phyloP scores from a whole-genome alignment of 2,113 vertebrate species.

The Syrmaticus mikado region DNA sequence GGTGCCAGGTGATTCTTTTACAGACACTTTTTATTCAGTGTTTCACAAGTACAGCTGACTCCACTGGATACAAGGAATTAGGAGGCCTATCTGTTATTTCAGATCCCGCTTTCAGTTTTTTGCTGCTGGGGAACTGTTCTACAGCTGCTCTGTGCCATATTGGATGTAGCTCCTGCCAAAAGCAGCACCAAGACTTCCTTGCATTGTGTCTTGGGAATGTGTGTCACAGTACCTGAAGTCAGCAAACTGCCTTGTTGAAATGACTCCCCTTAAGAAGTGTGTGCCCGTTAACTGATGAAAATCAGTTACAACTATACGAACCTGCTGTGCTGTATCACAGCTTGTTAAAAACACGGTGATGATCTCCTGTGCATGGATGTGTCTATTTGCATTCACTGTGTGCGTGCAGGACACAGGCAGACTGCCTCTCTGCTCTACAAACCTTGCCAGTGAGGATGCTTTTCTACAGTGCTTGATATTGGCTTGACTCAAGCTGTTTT shows the following conservation, averaged over 20 bases:
- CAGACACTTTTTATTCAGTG: background rate
- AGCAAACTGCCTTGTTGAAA: background rate
- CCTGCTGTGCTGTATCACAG: background rate
- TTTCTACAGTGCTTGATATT: background rate
- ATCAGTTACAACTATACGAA: background rate
- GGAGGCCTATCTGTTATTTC: background rate
- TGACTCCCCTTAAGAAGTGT: background rate
- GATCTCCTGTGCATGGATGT: background rate
- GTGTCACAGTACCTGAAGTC: background rate
- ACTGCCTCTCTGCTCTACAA: background rate
- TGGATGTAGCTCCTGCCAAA: background rate
- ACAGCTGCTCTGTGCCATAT: fast-evolving
- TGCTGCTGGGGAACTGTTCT: background rate
- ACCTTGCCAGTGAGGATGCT: background rate
- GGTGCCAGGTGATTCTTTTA: background rate
- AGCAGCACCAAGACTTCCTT: background rate
- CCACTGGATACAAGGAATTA: fast-evolving
- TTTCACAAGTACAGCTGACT: background rate
- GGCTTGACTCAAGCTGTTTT: background rate
- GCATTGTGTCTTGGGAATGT: background rate
- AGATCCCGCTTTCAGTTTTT: background rate
- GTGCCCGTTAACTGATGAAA: background rate
- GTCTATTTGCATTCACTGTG: background rate
- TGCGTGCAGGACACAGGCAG: background rate
- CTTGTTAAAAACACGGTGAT: background rate